A percentile compares a stretch with the other conserved stretches of the same genome.
phyloP scores from a whole-genome alignment of 2,888 invertebrate species.

The Drosophila monieri region DNA sequence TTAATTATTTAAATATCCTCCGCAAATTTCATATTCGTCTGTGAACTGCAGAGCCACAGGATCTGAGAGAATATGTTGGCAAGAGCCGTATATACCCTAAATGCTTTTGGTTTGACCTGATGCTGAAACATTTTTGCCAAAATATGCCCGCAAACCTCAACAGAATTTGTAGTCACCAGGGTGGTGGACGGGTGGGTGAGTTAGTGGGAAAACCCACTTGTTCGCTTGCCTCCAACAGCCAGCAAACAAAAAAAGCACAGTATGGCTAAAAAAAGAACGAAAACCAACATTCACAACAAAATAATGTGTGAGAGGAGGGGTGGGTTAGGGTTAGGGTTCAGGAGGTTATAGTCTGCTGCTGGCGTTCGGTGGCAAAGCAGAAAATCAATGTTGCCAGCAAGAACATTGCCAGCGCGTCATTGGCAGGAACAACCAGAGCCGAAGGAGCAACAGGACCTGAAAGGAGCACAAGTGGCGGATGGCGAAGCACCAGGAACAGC shows the following conservation, averaged over 20 bases:
- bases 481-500: constrained; percentile 24
- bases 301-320: constrained; percentile 53
- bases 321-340: constrained; percentile 12
- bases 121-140: constrained; percentile 65
- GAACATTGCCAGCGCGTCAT: constrained; percentile 25
- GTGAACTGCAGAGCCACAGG: background rate
- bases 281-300: constrained; percentile 53
- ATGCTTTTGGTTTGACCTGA: constrained; percentile 19
- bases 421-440: constrained; percentile 15
- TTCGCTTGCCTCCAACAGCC: constrained; percentile 25
- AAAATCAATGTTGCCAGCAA: constrained; percentile 71
- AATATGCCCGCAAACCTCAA: constrained; percentile 78
- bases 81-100: constrained; percentile 29
- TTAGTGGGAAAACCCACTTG: constrained; percentile 47
- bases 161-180: constrained; percentile 61
- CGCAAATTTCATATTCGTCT: background rate
- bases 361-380: constrained; percentile 65
- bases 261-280: constrained; percentile 1
- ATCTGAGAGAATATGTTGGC: background rate
- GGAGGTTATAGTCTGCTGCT: constrained; percentile 44
- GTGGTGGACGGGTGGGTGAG: constrained; percentile 13
- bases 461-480: background rate
- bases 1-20: background rate
- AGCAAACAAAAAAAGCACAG: constrained; percentile 9
- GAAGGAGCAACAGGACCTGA: background rate